These are phyloP conservation scores for Irena cyanogastra DNA, from an alignment of 2,113 vertebrate genomes.

Conservation along the genomic window DNA sequence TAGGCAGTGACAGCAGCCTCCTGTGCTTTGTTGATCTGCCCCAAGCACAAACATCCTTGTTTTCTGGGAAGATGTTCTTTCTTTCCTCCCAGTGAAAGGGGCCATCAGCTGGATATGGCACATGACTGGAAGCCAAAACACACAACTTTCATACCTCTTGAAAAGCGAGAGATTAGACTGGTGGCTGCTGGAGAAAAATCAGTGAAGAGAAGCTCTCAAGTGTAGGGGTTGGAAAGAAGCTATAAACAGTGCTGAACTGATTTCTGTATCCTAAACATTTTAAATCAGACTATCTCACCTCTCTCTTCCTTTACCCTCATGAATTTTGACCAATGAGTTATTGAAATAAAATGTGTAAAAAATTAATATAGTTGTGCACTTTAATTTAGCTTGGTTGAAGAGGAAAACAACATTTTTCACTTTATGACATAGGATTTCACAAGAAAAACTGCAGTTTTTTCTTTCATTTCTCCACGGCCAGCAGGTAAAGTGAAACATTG, in stretches of 20 bases:
- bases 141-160: neutral
- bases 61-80: neutral
- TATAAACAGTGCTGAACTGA: neutral
- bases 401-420: neutral
- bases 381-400: neutral
- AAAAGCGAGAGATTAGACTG: neutral
- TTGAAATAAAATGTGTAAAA: neutral
- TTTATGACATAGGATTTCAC: neutral
- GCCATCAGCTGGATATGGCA: neutral
- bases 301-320: neutral
- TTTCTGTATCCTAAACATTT: neutral
- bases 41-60: neutral
- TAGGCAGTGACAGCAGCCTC: neutral
- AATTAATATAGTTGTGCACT: neutral
- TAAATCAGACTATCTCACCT: neutral
- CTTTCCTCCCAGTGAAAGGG: neutral
- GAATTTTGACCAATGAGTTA: neutral
- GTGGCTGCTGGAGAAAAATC: neutral
- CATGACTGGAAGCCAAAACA: neutral
- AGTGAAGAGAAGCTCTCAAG: neutral
- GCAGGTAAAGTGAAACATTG: neutral
- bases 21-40: neutral
- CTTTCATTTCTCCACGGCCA: neutral
- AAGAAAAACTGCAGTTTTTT: neutral
- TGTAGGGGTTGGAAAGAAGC: rapidly evolving